Evolutionary conservation across 2,888 invertebrate species (phyloP).

Genomic region (Campoplex nolae): DNA sequence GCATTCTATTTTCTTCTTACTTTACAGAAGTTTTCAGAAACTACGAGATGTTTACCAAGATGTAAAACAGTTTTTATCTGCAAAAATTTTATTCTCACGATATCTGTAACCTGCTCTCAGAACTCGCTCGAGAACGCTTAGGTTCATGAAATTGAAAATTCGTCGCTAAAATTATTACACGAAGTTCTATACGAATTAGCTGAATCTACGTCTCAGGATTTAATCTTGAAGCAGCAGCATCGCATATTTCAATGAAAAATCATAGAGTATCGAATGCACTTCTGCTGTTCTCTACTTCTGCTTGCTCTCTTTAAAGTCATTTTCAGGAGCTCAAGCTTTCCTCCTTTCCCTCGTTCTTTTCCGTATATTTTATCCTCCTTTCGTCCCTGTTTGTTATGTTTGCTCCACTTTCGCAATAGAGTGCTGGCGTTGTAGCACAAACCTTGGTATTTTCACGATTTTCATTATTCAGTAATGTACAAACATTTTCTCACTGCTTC

Average conservation of each 20-base stretch:
- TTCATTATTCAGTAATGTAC: slow-evolving; percentile 1
- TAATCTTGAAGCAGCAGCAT: neutral
- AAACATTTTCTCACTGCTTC: slow-evolving; percentile 9
- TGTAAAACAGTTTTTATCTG: neutral
- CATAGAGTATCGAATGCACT: neutral
- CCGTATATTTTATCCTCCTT: neutral
- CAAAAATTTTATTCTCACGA: neutral
- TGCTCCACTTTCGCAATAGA: neutral
- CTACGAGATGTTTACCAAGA: neutral
- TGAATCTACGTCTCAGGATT: neutral
- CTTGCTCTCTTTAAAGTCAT: neutral
- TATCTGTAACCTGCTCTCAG: neutral
- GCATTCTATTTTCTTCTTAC: neutral
- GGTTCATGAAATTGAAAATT: neutral
- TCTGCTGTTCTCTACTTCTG: neutral
- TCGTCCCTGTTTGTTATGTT: neutral
- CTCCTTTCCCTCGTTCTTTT: neutral
- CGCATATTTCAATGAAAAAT: neutral
- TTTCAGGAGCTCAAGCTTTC: neutral
- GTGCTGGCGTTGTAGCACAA: neutral
- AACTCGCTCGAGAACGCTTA: neutral
- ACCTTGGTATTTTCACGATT: neutral
- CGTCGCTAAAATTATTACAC: neutral
- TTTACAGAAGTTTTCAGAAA: neutral
- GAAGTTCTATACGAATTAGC: neutral